phyloP scores from a whole-genome alignment of 2,113 vertebrate species.

The pig (Sus scrofa) region DNA sequence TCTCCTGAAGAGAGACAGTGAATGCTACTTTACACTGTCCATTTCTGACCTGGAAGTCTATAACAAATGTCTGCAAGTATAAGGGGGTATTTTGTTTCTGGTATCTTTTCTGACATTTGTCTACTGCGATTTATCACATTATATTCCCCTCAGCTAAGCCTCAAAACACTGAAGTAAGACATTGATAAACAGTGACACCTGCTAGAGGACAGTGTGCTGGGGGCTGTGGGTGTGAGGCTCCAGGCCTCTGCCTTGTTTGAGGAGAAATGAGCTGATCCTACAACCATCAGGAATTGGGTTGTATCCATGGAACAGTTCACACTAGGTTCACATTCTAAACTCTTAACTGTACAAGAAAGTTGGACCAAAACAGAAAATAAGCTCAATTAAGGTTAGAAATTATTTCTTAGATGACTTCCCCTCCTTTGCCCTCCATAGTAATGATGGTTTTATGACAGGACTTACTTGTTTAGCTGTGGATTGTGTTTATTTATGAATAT shows the following conservation, averaged over 20 bases:
- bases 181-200: slow-evolving; percentile 26
- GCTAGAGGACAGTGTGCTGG: not conserved
- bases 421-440: not conserved
- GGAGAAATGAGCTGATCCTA: not conserved
- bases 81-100: slow-evolving; percentile 18
- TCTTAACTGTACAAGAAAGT: not conserved
- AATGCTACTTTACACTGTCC: not conserved
- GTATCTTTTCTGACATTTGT: slow-evolving; percentile 52
- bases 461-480: not conserved
- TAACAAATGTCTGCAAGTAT: not conserved
- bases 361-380: not conserved
- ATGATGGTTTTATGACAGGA: not conserved
- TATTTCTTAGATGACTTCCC: not conserved
- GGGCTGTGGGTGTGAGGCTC: not conserved
- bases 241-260: not conserved
- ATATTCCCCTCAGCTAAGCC: not conserved
- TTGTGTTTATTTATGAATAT: not conserved
- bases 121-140: slow-evolving; percentile 7
- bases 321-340: not conserved
- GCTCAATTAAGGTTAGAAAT: not conserved
- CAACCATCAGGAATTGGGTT: not conserved
- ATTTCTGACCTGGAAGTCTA: slow-evolving; percentile 9
- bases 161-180: slow-evolving; percentile 24
- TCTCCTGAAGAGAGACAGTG: not conserved
- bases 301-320: not conserved